Percentiles rank a stretch among this genome's conserved stretches.
Evolutionary conservation across 1,140 invertebrate species (phyloP).

Genomic region (Drosophila mauritiana): DNA sequence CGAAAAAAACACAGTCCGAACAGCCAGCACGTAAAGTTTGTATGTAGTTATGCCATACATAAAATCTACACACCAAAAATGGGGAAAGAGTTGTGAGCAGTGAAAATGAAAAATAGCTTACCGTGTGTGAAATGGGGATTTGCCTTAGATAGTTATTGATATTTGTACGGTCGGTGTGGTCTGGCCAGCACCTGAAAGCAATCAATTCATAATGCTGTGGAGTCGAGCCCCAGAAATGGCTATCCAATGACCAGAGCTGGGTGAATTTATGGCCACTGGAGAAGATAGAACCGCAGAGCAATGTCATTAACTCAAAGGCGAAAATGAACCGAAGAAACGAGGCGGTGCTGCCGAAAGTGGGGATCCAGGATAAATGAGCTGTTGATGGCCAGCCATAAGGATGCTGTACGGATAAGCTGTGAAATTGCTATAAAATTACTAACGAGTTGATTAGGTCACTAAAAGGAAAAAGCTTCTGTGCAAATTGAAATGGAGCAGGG

Average conservation of each 20-base stretch:
- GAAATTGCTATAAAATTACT: slow-evolving; percentile 62
- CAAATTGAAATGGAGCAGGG: slow-evolving; percentile 15
- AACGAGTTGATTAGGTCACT: slow-evolving; percentile 50
- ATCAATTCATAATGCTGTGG: slow-evolving; percentile 73
- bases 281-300: slow-evolving; percentile 38
- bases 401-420: slow-evolving; percentile 28
- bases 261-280: slow-evolving; percentile 66
- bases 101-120: slow-evolving; percentile 71
- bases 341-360: neutral
- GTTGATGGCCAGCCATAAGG: slow-evolving; percentile 42
- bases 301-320: slow-evolving; percentile 61
- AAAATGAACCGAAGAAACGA: slow-evolving; percentile 43
- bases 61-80: slow-evolving; percentile 33
- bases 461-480: slow-evolving; percentile 6
- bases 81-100: slow-evolving; percentile 37
- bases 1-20: slow-evolving; percentile 9
- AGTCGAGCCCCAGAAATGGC: slow-evolving; percentile 24
- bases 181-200: slow-evolving; percentile 58
- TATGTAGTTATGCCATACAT: slow-evolving; percentile 23
- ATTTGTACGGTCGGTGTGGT: slow-evolving; percentile 38
- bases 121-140: slow-evolving; percentile 38
- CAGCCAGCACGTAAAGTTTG: slow-evolving; percentile 10
- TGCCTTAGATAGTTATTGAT: slow-evolving; percentile 72
- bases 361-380: slow-evolving; percentile 32
- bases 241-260: slow-evolving; percentile 35